Percentiles rank a stretch among this genome's conserved stretches.
phyloP scores from a whole-genome alignment of 2,797 vertebrate species.

The Rhadinocentrus ornatus region DNA sequence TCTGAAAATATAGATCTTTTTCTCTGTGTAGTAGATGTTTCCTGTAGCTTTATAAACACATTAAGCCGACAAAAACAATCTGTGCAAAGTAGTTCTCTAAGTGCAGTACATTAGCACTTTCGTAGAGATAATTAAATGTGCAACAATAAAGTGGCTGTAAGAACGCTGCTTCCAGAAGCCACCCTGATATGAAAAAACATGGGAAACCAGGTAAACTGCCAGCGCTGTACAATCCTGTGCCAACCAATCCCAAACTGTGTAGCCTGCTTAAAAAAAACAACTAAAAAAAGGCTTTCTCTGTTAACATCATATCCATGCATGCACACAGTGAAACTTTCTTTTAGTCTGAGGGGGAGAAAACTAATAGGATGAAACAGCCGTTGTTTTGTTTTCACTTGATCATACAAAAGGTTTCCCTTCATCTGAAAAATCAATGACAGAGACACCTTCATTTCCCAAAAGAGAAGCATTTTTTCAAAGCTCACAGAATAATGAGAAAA shows the following conservation, averaged over 20 bases:
- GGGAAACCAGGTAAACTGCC: slow-evolving; percentile 56
- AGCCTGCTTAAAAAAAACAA: slow-evolving; percentile 38
- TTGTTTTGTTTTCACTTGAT: slow-evolving; percentile 46
- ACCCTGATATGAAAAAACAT: slow-evolving; percentile 44
- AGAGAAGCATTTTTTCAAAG: slow-evolving; percentile 68
- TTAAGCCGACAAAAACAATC: slow-evolving; percentile 71
- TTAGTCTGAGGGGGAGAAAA: slow-evolving; percentile 51
- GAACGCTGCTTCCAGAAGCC: slow-evolving; percentile 62
- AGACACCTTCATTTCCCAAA: slow-evolving; percentile 63
- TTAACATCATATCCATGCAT: slow-evolving; percentile 76
- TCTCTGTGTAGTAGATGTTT: slow-evolving; percentile 66
- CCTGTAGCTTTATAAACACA: slow-evolving; percentile 65
- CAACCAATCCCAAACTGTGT: slow-evolving; percentile 56
- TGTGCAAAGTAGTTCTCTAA: slow-evolving; percentile 75
- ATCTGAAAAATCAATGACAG: slow-evolving; percentile 53
- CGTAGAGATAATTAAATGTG: slow-evolving; percentile 72
- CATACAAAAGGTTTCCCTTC: slow-evolving; percentile 77
- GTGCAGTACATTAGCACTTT: slow-evolving; percentile 64
- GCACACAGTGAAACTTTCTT: slow-evolving; percentile 76
- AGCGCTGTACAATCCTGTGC: slow-evolving; percentile 54
- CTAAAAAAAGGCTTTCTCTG: slow-evolving; percentile 42
- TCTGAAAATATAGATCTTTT: slow-evolving; percentile 79
- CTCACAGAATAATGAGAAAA: slow-evolving; percentile 81
- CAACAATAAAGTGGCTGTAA: slow-evolving; percentile 68
- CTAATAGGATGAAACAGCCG: slow-evolving; percentile 47